A percentile compares a stretch with the other conserved stretches of the same genome.
Evolutionary conservation across 2,113 vertebrate species (phyloP).

Genomic region (Alces alces): DNA sequence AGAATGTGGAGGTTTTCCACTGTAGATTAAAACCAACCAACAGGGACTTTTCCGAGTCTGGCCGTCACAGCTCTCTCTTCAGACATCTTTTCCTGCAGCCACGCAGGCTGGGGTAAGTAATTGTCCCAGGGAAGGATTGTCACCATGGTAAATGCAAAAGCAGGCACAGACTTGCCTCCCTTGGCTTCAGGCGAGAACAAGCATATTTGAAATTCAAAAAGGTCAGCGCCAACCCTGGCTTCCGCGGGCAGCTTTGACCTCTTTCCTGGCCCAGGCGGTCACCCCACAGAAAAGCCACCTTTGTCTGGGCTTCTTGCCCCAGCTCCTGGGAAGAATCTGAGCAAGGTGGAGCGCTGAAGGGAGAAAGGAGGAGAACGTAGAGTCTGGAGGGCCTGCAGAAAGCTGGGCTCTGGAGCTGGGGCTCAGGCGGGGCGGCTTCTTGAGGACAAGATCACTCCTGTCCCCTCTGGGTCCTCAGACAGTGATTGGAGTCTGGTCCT

Average conservation of each 20-base stretch:
- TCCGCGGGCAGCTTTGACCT: neutral
- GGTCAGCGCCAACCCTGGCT: conserved; percentile 6
- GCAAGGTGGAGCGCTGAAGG: neutral
- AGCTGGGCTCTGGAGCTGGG: neutral
- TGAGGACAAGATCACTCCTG: neutral
- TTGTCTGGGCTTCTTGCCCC: neutral
- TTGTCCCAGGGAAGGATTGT: neutral
- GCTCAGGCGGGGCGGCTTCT: neutral
- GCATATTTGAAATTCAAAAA: conserved; percentile 62
- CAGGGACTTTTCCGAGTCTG: conserved; percentile 50
- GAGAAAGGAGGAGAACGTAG: neutral
- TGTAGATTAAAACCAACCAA: conserved; percentile 69
- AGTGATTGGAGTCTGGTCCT: neutral
- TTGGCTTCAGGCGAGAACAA: conserved; percentile 54
- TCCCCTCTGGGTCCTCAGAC: neutral
- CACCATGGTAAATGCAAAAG: neutral
- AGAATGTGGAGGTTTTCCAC: conserved; percentile 66
- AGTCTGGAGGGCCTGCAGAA: neutral
- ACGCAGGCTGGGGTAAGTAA: neutral
- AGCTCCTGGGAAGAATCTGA: neutral
- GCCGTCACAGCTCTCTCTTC: conserved; percentile 48
- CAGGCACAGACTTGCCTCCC: conserved; percentile 38
- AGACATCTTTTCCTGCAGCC: conserved; percentile 44
- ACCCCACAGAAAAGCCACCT: conserved; percentile 39
- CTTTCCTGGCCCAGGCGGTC: conserved; percentile 4